A percentile compares a stretch with the other conserved stretches of the same genome.
phyloP scores from a whole-genome alignment of 2,113 vertebrate species.

The Arothron firmamentum region DNA sequence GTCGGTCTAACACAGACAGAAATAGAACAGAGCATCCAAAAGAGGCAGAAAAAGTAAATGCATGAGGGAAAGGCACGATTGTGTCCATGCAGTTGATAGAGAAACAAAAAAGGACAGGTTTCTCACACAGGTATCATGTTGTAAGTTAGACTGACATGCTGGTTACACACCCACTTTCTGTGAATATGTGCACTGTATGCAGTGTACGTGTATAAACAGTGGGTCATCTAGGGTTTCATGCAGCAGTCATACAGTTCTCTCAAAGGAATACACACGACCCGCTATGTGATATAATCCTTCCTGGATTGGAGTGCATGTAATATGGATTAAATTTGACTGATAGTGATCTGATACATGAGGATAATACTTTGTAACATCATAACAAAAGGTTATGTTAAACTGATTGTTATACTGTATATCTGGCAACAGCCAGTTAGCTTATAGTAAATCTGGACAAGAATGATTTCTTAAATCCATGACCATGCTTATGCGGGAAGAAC shows the following conservation, averaged over 20 bases:
- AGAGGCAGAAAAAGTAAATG: conserved; percentile 20
- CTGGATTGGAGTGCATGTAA: no score
- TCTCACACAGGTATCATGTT: conserved; percentile 52
- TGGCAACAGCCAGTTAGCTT: neutral
- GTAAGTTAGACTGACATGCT: neutral
- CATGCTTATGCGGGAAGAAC: neutral
- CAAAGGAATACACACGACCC: neutral
- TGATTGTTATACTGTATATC: neutral
- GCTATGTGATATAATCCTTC: neutral
- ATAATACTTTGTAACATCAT: no score
- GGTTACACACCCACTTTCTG: conserved; percentile 17
- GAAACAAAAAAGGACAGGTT: conserved; percentile 21
- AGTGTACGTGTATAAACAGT: neutral
- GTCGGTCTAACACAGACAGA: neutral
- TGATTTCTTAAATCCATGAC: no score
- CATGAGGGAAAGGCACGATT: conserved; percentile 4
- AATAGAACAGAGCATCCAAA: conserved; percentile 9
- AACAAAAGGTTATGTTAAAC: neutral
- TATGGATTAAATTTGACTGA: no score
- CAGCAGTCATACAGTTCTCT: neutral
- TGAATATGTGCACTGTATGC: neutral
- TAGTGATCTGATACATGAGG: no score
- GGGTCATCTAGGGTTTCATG: conserved; percentile 1
- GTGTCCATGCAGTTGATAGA: conserved; percentile 5
- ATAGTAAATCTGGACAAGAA: no score